These are phyloP conservation scores for Autographa gamma DNA, from an alignment of 2,888 invertebrate genomes.

Conservation along the genomic window DNA sequence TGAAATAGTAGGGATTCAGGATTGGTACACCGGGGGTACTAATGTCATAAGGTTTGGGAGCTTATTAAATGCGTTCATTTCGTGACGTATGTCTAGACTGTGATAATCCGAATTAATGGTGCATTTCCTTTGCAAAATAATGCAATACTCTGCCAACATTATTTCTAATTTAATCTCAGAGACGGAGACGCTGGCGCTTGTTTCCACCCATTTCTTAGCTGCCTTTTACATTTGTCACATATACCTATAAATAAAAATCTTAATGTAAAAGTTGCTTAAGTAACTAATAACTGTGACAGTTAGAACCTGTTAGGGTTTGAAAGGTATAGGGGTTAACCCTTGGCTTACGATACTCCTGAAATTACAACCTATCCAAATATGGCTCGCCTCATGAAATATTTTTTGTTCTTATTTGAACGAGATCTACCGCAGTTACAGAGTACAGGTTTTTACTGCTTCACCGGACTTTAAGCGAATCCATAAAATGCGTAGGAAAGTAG, in stretches of 20 bases:
- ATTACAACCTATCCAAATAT: no score
- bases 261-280: neutral
- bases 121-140: conserved; percentile 25
- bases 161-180: conserved; percentile 35
- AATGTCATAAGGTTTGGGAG: neutral
- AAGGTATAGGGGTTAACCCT: no score
- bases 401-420: no score
- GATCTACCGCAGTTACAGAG: no score
- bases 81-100: neutral
- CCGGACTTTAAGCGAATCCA: no score
- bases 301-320: no score
- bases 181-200: conserved; percentile 2
- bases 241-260: neutral
- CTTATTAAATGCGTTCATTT: neutral
- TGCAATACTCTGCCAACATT: conserved; percentile 33
- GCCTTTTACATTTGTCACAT: neutral
- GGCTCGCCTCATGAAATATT: no score
- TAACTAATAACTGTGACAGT: no score
- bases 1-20: conserved; percentile 19
- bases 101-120: conserved; percentile 2
- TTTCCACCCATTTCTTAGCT: neutral
- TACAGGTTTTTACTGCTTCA: no score
- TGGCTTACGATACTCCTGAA: no score
- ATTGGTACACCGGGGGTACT: conserved; percentile 10
- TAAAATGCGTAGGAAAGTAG: no score